These are phyloP conservation scores for Andrena cerasifolii DNA, from an alignment of 1,140 invertebrate species.

Conservation along the genomic window DNA sequence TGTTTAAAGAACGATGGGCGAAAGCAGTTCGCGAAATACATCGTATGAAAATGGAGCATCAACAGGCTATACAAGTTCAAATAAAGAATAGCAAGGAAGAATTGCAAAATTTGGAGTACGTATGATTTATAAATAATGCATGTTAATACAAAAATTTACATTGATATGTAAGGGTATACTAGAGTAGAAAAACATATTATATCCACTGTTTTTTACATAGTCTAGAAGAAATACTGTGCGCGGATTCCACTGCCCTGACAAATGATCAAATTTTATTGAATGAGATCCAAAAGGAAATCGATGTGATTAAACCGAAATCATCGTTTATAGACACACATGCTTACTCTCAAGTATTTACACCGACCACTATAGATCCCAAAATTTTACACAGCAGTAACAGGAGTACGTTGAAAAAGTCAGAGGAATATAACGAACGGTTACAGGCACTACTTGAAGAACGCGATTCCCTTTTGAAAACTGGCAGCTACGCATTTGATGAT, in stretches of 20 bases:
- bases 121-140: conserved; percentile 9
- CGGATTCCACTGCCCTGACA: conserved; percentile 72
- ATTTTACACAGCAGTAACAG: conserved; percentile 31
- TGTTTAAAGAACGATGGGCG: conserved; percentile 85
- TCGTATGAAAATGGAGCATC: conserved; percentile 79
- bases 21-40: conserved; percentile 83
- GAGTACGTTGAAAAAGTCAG: conserved; percentile 45
- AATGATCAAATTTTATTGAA: conserved; percentile 73
- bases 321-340: conserved; percentile 47
- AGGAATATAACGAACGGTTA: conserved; percentile 69
- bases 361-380: conserved; percentile 55
- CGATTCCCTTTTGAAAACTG: conserved; percentile 74
- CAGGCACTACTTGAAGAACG: conserved; percentile 72
- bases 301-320: conserved; percentile 72
- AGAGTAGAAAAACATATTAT: background rate
- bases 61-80: conserved; percentile 78
- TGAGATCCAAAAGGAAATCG: conserved; percentile 75
- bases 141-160: background rate
- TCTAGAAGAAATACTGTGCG: conserved; percentile 74
- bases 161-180: background rate
- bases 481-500: conserved; percentile 79
- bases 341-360: conserved; percentile 54
- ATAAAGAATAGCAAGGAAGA: conserved; percentile 80
- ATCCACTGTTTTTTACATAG: conserved; percentile 64
- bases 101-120: conserved; percentile 76